Evolutionary conservation across 2,888 invertebrate species (phyloP).

Genomic region (Drosophila anomalata): DNA sequence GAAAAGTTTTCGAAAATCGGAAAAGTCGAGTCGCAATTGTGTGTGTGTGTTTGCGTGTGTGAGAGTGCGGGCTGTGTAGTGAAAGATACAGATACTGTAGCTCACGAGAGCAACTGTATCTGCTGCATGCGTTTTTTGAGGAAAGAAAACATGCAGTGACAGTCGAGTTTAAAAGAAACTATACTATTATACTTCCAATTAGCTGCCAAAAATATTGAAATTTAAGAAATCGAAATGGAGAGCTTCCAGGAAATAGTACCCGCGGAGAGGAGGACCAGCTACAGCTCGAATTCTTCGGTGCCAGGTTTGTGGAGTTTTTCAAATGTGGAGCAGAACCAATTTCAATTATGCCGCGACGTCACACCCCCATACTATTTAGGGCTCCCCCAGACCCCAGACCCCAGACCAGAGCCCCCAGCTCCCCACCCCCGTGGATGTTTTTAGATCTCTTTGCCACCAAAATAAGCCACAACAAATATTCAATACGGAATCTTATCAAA

Average conservation of each 20-base stretch:
- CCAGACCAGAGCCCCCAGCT: too few relatives aligned
- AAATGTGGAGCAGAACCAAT: conserved; percentile 20
- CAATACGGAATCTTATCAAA: conserved; percentile 71
- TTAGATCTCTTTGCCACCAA: conserved; percentile 15
- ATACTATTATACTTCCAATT: not conserved
- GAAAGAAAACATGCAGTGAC: conserved; percentile 34
- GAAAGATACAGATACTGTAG: conserved; percentile 31
- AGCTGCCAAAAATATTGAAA: not conserved
- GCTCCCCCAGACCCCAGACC: not conserved
- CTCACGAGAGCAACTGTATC: conserved; percentile 14
- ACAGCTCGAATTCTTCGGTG: conserved; percentile 22
- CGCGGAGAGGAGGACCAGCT: conserved; percentile 25
- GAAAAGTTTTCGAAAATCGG: conserved; percentile 5
- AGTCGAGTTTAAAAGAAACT: conserved; percentile 20
- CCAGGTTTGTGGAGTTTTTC: conserved; percentile 27
- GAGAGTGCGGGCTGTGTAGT: conserved; percentile 18
- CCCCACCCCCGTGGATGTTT: not conserved
- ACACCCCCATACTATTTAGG: conserved; percentile 15
- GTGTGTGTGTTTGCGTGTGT: conserved; percentile 17
- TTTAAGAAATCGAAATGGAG: conserved; percentile 45
- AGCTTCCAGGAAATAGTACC: conserved; percentile 6
- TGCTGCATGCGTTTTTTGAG: conserved; percentile 5
- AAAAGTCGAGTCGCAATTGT: conserved; percentile 7
- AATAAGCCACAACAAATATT: conserved; percentile 24
- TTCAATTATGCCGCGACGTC: conserved; percentile 25